These are phyloP conservation scores for Incurvaria masculella DNA, from an alignment of 2,888 invertebrate species.

Conservation along the genomic window DNA sequence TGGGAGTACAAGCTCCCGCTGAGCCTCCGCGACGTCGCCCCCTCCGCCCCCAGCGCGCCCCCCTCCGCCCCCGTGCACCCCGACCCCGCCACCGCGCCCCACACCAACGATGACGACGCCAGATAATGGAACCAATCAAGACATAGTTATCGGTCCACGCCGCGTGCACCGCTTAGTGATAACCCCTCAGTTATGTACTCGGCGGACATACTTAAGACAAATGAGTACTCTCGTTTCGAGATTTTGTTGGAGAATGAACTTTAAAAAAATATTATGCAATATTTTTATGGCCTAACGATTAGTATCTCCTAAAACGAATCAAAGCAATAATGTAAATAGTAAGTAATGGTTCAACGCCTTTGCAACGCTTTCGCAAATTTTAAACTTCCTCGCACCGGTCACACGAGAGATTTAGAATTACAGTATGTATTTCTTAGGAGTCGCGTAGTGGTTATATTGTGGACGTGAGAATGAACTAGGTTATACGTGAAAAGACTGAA, in stretches of 20 bases:
- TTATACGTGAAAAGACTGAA: conserved; percentile 30
- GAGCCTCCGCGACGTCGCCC: conserved; percentile 33
- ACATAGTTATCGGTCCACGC: no score
- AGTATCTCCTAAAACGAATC: neutral
- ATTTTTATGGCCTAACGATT: neutral
- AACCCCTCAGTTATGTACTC: neutral
- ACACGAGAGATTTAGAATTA: neutral
- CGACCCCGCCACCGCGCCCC: neutral
- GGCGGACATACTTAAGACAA: neutral
- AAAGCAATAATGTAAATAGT: neutral
- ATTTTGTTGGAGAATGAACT: neutral
- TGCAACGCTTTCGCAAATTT: neutral
- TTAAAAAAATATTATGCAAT: neutral
- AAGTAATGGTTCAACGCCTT: neutral
- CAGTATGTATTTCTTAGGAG: neutral
- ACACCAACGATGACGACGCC: neutral
- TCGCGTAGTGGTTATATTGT: neutral
- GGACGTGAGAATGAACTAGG: neutral
- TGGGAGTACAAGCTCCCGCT: conserved; percentile 58
- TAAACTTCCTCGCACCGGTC: neutral
- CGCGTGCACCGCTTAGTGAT: neutral
- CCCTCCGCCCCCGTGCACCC: neutral
- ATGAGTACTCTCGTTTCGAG: no score
- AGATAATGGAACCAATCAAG: no score
- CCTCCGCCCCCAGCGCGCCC: conserved; percentile 14